Conservation (phyloP, 2,113 vertebrate species). For the Tragelaphus strepsiceros region DNA sequence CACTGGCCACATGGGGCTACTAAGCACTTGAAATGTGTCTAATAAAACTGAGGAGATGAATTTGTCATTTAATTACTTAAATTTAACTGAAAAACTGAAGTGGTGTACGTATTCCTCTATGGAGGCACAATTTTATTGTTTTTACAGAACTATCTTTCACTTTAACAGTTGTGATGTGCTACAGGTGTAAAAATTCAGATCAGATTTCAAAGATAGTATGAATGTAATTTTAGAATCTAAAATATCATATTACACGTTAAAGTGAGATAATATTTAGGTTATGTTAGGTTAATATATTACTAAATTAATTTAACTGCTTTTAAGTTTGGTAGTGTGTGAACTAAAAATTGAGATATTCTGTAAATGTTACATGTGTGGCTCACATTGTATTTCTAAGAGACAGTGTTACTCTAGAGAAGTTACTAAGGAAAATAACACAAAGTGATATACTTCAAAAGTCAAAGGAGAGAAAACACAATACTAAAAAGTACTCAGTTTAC, state of each 20-base stretch:
- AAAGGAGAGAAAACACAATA: not conserved
- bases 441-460: not conserved
- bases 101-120: not conserved
- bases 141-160: not conserved
- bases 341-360: not conserved
- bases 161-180: not conserved
- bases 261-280: not conserved
- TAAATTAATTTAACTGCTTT: not conserved
- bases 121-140: not conserved
- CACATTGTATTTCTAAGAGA: not conserved
- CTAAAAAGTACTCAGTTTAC: not conserved
- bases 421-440: not conserved
- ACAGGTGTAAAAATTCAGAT: not conserved
- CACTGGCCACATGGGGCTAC: not conserved
- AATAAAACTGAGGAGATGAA: not conserved
- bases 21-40: not conserved
- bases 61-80: not conserved
- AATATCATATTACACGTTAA: not conserved
- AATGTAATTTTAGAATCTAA: not conserved
- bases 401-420: not conserved
- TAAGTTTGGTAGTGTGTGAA: constrained; percentile 7
- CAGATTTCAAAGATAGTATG: not conserved
- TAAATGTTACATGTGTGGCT: not conserved
- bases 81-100: not conserved
- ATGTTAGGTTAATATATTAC: not conserved